These are phyloP conservation scores for Alexandromys fortis DNA, from an alignment of 2,113 vertebrate species.

Conservation along the genomic window DNA sequence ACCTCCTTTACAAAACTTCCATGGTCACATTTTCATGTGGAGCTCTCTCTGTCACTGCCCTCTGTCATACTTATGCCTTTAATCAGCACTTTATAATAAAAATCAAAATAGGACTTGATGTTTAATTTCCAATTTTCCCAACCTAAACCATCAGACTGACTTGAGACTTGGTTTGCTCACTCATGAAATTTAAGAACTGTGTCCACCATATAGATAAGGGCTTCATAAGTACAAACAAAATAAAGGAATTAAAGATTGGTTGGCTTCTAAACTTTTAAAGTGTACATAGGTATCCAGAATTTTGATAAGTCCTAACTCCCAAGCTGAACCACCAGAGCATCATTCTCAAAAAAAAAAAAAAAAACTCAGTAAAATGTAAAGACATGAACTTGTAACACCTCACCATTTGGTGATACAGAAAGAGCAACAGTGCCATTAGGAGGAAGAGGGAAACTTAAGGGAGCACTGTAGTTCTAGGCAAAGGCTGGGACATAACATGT, in stretches of 20 bases:
- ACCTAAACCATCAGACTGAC: background rate
- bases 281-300: background rate
- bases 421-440: background rate
- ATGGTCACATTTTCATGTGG: background rate
- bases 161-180: constrained; percentile 28
- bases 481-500: background rate
- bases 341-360: background rate
- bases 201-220: background rate
- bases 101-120: background rate
- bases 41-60: background rate
- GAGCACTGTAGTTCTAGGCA: background rate
- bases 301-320: background rate
- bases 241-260: background rate
- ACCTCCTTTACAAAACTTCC: background rate
- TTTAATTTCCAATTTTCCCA: background rate
- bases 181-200: background rate
- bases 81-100: background rate
- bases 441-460: background rate
- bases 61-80: background rate
- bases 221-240: background rate
- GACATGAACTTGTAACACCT: background rate
- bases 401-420: background rate
- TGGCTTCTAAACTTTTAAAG: background rate
- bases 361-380: background rate
- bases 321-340: background rate